Conservation (phyloP, 2,888 invertebrate genomes). For the Macrophya annulata region DNA sequence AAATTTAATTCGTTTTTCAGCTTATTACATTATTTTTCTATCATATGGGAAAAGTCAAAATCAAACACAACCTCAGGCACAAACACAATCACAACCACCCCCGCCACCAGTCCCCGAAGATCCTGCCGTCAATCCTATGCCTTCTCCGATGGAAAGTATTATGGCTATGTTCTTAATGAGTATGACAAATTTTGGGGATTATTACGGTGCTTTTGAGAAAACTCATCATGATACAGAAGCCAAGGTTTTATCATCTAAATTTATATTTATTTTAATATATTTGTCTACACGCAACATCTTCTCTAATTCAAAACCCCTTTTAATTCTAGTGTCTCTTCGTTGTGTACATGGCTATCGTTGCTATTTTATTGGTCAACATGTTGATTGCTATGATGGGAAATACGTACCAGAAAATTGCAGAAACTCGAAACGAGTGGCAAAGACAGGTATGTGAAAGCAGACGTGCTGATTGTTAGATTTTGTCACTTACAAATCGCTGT, state of each 20-base stretch:
- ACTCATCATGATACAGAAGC: conserved; percentile 94
- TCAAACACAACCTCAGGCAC: neutral
- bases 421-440: conserved; percentile 99
- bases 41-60: conserved; percentile 87
- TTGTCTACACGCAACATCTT: neutral
- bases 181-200: conserved; percentile 97
- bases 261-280: neutral
- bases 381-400: conserved; percentile 99
- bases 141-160: conserved; percentile 95
- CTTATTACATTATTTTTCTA: conserved; percentile 94
- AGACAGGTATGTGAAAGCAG: conserved; percentile 84
- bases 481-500: neutral
- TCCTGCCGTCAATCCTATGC: conserved; percentile 92
- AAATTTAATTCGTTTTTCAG: conserved; percentile 79
- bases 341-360: conserved; percentile 98
- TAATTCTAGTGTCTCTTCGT: conserved; percentile 90
- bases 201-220: conserved; percentile 94
- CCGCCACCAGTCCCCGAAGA: conserved; percentile 92
- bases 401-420: conserved; percentile 98
- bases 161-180: conserved; percentile 99
- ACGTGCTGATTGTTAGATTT: conserved; percentile 12
- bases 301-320: neutral
- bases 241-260: conserved; percentile 83
- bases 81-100: conserved; percentile 79
- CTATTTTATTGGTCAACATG: conserved; percentile 97